Percentiles rank a stretch among this genome's conserved stretches.
These are phyloP conservation scores for Onchidella celtica DNA, from an alignment of 2,888 invertebrate species.

Conservation along the genomic window DNA sequence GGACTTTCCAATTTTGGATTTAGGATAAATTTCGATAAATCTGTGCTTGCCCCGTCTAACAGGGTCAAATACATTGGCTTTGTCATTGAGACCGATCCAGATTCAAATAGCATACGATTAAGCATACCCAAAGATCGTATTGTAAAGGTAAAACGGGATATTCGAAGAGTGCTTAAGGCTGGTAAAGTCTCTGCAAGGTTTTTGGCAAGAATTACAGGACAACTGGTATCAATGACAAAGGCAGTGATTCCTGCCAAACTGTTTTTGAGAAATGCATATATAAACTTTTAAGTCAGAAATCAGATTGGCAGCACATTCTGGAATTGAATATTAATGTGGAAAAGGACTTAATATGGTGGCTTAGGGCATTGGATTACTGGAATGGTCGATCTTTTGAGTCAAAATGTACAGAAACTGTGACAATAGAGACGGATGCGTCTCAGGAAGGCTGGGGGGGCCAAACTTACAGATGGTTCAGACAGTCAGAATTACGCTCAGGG, in stretches of 20 bases:
- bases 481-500: slow-evolving; percentile 23
- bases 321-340: neutral
- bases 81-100: neutral
- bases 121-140: neutral
- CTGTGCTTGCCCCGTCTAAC: neutral
- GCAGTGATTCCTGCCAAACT: neutral
- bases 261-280: neutral
- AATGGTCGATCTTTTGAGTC: neutral
- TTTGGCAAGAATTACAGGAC: neutral
- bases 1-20: neutral
- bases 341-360: neutral
- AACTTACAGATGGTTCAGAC: neutral
- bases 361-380: neutral
- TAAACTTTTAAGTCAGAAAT: neutral
- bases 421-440: neutral
- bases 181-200: neutral
- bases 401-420: neutral
- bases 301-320: neutral
- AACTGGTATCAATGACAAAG: neutral
- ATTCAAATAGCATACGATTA: neutral
- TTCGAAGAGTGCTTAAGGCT: neutral
- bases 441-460: neutral
- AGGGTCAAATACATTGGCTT: neutral
- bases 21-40: neutral
- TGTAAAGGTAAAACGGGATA: neutral